A percentile compares a stretch with the other conserved stretches of the same genome.
Conservation (phyloP, 2,797 vertebrate species). For the Labeo calbasu region DNA sequence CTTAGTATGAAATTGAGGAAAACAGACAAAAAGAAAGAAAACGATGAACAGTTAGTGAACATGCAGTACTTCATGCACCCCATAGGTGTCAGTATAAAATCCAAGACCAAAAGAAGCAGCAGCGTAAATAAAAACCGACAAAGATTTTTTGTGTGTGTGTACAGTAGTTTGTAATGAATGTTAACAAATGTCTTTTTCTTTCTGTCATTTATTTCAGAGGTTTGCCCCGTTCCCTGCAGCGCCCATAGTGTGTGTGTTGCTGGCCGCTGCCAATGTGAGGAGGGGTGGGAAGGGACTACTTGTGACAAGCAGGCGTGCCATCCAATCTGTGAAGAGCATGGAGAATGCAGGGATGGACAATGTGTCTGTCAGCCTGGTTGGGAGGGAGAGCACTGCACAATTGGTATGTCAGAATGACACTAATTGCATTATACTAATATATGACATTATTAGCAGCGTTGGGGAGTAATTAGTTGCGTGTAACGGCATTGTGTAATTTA, state of each 20-base stretch:
- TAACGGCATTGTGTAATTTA: too few relatives aligned
- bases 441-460: neutral
- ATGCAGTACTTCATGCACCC: neutral
- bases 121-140: neutral
- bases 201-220: conserved; percentile 66
- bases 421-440: neutral
- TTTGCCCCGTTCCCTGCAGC: conserved; percentile 84
- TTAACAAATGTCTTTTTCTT: neutral
- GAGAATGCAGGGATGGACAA: conserved; percentile 84
- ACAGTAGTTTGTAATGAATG: neutral
- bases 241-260: conserved; percentile 81
- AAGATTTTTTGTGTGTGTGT: neutral
- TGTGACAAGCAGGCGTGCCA: conserved; percentile 85
- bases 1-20: neutral
- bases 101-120: neutral
- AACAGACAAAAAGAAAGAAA: neutral
- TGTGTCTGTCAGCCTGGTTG: conserved; percentile 89
- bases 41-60: neutral
- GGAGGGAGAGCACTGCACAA: conserved; percentile 89
- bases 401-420: conserved; percentile 77
- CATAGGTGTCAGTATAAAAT: neutral
- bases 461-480: too few relatives aligned
- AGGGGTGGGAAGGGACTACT: conserved; percentile 85
- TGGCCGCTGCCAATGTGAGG: conserved; percentile 85
- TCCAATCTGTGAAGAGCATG: conserved; percentile 86